These are phyloP conservation scores for Anastrepha obliqua DNA, from an alignment of 1,140 invertebrate species.

Conservation along the genomic window DNA sequence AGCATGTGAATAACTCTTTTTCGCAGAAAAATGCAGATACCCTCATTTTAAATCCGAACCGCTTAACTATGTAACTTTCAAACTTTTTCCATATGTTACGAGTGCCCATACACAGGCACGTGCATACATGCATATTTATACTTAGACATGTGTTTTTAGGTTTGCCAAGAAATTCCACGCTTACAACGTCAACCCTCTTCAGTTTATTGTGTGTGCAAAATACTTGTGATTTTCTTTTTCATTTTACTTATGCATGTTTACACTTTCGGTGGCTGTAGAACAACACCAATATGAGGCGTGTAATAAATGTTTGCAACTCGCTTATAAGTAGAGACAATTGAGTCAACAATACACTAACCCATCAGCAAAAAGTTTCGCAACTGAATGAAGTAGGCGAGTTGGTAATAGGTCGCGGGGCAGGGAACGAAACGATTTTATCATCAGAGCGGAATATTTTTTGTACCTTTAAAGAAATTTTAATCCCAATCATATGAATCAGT, in stretches of 20 bases:
- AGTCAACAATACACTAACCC: neutral
- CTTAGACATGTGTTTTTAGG: neutral
- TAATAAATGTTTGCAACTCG: constrained; percentile 46
- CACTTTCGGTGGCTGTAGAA: neutral
- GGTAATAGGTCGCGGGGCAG: too few relatives aligned
- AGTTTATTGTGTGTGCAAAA: constrained; percentile 45
- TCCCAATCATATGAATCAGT: too few relatives aligned
- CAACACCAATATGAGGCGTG: constrained; percentile 27
- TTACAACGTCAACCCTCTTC: constrained; percentile 34
- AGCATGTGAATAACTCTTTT: too few relatives aligned
- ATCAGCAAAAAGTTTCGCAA: too few relatives aligned
- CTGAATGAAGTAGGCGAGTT: too few relatives aligned
- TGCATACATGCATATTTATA: neutral
- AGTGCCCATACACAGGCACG: neutral
- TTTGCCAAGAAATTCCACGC: neutral
- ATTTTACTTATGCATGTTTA: neutral
- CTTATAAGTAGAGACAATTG: constrained; percentile 33
- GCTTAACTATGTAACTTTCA: neutral
- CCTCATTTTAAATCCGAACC: too few relatives aligned
- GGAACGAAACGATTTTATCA: too few relatives aligned
- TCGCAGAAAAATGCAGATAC: too few relatives aligned
- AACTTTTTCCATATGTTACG: constrained; percentile 42
- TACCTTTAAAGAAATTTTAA: too few relatives aligned
- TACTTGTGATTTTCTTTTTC: constrained; percentile 19
- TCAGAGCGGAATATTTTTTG: too few relatives aligned